Percentiles rank a stretch among this genome's conserved stretches.
These are phyloP conservation scores for Nebria salina DNA, from an alignment of 2,888 invertebrate genomes.

Conservation along the genomic window DNA sequence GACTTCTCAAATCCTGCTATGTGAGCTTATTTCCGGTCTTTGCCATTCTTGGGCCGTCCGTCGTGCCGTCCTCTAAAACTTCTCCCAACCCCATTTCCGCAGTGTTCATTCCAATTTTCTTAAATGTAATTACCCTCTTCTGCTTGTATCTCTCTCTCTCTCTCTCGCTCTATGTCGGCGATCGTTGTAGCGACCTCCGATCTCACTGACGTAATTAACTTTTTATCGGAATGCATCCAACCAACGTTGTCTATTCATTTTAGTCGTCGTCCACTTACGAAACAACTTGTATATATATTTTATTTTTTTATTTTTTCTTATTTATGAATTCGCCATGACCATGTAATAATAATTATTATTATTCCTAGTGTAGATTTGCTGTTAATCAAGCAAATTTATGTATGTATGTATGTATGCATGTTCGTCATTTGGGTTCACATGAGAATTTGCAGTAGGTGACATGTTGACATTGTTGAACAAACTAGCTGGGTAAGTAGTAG, in stretches of 20 bases:
- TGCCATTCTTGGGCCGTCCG: neutral
- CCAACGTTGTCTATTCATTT: slow-evolving; percentile 37
- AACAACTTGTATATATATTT: neutral
- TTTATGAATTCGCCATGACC: too few species aligned
- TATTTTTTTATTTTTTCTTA: too few species aligned
- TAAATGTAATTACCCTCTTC: slow-evolving; percentile 37
- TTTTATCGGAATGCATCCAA: slow-evolving; percentile 39
- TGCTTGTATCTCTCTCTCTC: neutral
- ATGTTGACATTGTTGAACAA: too few species aligned
- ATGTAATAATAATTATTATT: too few species aligned
- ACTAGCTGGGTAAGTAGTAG: neutral
- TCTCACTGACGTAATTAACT: slow-evolving; percentile 33
- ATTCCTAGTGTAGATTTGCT: too few species aligned
- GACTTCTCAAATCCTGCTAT: slow-evolving; percentile 19
- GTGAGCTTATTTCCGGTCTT: slow-evolving; percentile 31
- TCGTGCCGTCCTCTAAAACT: neutral
- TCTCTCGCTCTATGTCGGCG: neutral
- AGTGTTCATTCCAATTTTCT: slow-evolving; percentile 40
- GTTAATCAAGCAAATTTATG: neutral
- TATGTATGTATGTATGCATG: neutral
- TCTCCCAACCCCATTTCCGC: slow-evolving; percentile 26
- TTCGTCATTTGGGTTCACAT: too few species aligned
- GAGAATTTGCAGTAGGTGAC: too few species aligned
- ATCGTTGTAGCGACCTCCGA: slow-evolving; percentile 18
- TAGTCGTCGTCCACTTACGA: neutral